phyloP scores from a whole-genome alignment of 1,140 invertebrate genomes.

The Procambarus virginalis region DNA sequence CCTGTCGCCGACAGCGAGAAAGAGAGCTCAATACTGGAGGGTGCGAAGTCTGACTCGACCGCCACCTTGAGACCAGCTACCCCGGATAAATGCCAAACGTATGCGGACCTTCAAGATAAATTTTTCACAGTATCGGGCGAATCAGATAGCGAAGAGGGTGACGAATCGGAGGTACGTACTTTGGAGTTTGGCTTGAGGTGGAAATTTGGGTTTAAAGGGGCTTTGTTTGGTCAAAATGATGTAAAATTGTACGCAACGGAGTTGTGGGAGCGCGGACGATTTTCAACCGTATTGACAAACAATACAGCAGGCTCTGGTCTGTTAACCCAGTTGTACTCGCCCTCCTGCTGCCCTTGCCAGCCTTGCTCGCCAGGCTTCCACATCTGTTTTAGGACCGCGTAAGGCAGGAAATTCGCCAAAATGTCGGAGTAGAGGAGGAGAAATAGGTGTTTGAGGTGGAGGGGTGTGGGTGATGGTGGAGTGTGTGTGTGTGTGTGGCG shows the following conservation, averaged over 20 bases:
- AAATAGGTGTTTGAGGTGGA: neutral
- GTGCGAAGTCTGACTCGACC: conserved; percentile 22
- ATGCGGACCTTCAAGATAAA: conserved; percentile 69
- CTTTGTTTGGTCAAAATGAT: neutral
- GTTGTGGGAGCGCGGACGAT: neutral
- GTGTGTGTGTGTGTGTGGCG: neutral
- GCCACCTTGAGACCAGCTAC: conserved; percentile 38
- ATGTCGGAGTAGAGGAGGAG: neutral
- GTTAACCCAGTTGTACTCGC: conserved; percentile 15
- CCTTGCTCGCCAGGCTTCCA: neutral
- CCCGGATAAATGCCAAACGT: conserved; percentile 67
- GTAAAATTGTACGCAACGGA: conserved; percentile 23
- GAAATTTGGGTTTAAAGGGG: neutral
- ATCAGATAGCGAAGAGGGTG: conserved; percentile 67
- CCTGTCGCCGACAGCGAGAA: conserved; percentile 63
- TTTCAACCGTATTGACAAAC: conserved; percentile 46
- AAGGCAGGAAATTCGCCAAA: neutral
- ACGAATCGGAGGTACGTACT: conserved; percentile 65
- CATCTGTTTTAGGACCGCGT: neutral
- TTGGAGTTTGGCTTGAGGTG: neutral
- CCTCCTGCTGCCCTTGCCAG: neutral
- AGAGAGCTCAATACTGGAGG: conserved; percentile 63
- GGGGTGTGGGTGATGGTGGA: neutral
- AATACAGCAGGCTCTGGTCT: conserved; percentile 11
- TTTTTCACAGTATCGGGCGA: conserved; percentile 67